phyloP scores from a whole-genome alignment of 1,140 invertebrate species.

The Diorhabda carinulata region DNA sequence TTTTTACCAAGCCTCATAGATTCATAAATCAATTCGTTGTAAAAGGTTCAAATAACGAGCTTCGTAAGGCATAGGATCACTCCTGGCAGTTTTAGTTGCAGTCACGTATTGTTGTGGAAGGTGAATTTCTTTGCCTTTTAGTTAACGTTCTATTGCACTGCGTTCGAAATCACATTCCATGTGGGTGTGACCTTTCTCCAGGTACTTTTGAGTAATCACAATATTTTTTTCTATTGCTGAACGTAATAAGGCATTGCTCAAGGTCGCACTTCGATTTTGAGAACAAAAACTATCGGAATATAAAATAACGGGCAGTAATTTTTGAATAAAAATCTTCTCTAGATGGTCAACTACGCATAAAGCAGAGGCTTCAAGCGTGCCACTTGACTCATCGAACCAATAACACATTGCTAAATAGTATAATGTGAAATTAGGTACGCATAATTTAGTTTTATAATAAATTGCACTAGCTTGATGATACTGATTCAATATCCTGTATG shows the following conservation, averaged over 20 bases:
- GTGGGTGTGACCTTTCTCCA: too few species aligned
- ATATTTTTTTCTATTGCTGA: too few species aligned
- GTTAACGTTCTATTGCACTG: slow-evolving; percentile 3
- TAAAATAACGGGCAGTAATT: too few species aligned
- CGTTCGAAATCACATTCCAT: too few species aligned
- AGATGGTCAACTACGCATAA: slow-evolving; percentile 1
- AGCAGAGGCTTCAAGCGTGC: slow-evolving; percentile 11
- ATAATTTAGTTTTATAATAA: too few species aligned
- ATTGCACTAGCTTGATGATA: background rate
- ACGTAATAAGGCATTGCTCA: too few species aligned
- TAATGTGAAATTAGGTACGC: slow-evolving; percentile 14
- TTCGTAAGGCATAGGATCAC: slow-evolving; percentile 13
- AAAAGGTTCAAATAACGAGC: slow-evolving; percentile 13
- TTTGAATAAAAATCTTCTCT: too few species aligned
- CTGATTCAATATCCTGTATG: background rate
- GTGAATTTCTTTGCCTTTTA: slow-evolving; percentile 22
- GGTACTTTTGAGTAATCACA: too few species aligned
- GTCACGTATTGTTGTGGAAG: slow-evolving; percentile 14
- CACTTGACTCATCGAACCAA: slow-evolving; percentile 17
- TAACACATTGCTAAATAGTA: slow-evolving; percentile 19
- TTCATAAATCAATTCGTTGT: too few species aligned
- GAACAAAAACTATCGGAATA: too few species aligned
- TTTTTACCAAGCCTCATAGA: too few species aligned
- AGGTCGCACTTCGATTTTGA: too few species aligned
- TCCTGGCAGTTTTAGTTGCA: slow-evolving; percentile 13